Evolutionary conservation across 2,113 vertebrate species (phyloP), one percentile per base, ranked within the genome.

Genomic region (Geococcyx californianus): DNA sequence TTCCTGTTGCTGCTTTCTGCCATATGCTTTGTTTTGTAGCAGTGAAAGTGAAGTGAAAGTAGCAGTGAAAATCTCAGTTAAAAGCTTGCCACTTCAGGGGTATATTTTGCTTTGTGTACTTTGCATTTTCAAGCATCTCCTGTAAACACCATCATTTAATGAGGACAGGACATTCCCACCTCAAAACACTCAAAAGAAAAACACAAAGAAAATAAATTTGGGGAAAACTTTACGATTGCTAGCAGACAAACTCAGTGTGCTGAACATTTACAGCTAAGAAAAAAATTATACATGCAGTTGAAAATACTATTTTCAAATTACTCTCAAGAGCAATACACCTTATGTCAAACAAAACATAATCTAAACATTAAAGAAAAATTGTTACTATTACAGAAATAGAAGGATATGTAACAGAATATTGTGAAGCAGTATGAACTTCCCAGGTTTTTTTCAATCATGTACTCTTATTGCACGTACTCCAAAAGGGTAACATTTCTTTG

Each of bases 401-500:
- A 80, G 26, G 14, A 68, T 88, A 81, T 89, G 26, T 60, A 78
- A 11, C 40, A 84, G 49, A 90, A 83, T 25, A 77, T 0, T 3
- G 82, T 24, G n/a, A 91, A 89, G 21, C 68, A 55, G 34, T 45
- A 70, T 9, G 21, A 90, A 73, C 58, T 90, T 73, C 2, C 3
- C 17, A 11, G 9, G 3, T 64, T 56, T 38, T 23, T 9, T 15
- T 13, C 13, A 20, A 63, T 80, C 38, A 26, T 17, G 75, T 83
- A 66, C 55, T 87, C 87, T n/a, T 51, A 82, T 5, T 93, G 70
- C 90, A 84, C 67, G 76, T 12, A 36, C 79, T 93, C 44, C 1
- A 49, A 85, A 95, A 86, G 94, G 92, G 90, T 86, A 96, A 88
- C 79, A 89, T 89, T 95, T 93, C 95, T 96, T 96, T 84, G 94